Base-by-base conservation (phyloP, 2,797 vertebrate genomes). In the Bryconaethiops microstoma region DNA sequence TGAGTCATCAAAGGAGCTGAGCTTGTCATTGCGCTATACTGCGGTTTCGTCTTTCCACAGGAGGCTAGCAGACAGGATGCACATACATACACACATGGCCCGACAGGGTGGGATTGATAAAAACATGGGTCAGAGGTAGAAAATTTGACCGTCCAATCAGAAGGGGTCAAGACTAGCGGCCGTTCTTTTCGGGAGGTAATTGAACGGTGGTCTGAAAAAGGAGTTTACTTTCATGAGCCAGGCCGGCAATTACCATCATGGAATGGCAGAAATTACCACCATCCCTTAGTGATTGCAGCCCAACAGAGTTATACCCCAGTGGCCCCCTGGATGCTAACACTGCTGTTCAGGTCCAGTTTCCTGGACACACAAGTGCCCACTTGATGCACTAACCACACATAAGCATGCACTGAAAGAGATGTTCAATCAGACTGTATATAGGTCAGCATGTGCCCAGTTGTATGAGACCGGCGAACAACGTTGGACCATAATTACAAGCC, bases 221-320 rank as follows among this genome's bases (percentile, higher is more conserved):
- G 75, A 74, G 86, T 87, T 63, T 86, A 82, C 86, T 87, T 80
- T 35, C 81, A 86, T 86, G 81, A 89, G 86, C 82, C 85, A 62
- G 84, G 86, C 78, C 82, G 78, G 88, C 89, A 92, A 93, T 93
- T 92, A 92, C 86, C 90, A 92, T 93, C 91, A 92, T 82, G 50
- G 82, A 80, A 83, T 73, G 69, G 80, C 82, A 90, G 73, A 91
- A 91, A 91, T 91, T 90, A 88, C 83, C 87, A 81, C 84, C 90
- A 83, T 92, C 90, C 88, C 90, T 88, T 67, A 86, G 85, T 92
- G 92, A 94, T 92, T 93, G 86, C 84, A 87, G 77, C 73, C 85
- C 88, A 86, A 23, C 91, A 77, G 39, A 25, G 16, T 91, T 92
- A 89, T 86, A 84, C 76, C 72, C 39, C 65, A 25, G 77, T 65